These are phyloP conservation scores for Schlechtendalia chinensis DNA, from an alignment of 1,140 invertebrate species.

Conservation along the genomic window DNA sequence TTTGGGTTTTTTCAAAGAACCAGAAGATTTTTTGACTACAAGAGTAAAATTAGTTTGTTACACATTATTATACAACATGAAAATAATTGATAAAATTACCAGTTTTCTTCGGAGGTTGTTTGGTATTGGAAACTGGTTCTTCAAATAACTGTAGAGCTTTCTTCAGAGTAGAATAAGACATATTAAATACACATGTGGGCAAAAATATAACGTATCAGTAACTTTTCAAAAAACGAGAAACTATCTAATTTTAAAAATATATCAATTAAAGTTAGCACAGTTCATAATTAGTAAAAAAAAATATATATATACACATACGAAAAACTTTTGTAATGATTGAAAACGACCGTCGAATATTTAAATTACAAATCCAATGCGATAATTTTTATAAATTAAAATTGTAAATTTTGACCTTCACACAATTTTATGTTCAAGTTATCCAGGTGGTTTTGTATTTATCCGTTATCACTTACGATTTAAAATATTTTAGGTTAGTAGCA, in stretches of 20 bases:
- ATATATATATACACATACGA: neutral
- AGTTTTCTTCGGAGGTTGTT: neutral
- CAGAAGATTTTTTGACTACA: constrained; percentile 5
- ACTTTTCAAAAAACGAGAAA: neutral
- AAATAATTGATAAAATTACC: constrained; percentile 16
- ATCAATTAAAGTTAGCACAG: neutral
- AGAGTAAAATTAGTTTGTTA: neutral
- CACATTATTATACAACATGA: neutral
- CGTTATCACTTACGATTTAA: no score
- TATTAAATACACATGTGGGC: neutral
- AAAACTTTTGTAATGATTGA: neutral
- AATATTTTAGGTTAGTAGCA: no score
- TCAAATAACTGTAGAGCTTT: constrained; percentile 43
- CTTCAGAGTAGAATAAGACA: constrained; percentile 44
- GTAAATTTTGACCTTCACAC: no score
- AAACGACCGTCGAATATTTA: no score
- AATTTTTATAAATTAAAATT: no score
- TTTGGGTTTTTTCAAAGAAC: neutral
- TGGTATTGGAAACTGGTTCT: neutral
- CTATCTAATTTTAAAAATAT: neutral
- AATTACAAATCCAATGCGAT: no score
- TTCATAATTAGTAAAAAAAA: neutral
- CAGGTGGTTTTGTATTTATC: no score
- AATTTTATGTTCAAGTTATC: no score
- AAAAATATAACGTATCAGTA: constrained; percentile 4